phyloP scores from a whole-genome alignment of 2,888 invertebrate genomes.

The Eristalis arbustorum region DNA sequence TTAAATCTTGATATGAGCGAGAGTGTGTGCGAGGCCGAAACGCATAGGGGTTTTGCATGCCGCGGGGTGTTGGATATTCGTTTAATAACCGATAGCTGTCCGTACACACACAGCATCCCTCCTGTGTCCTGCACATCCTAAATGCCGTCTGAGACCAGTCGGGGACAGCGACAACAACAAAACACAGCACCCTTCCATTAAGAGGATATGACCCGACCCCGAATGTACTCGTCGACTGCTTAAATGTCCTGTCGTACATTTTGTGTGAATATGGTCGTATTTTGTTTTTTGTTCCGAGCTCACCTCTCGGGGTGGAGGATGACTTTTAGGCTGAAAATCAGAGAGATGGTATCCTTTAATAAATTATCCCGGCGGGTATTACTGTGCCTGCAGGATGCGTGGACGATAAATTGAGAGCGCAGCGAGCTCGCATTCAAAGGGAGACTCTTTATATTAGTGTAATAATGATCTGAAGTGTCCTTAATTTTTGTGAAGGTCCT shows the following conservation, averaged over 20 bases:
- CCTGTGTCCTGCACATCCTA: constrained; percentile 9
- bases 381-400: constrained; percentile 23
- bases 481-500: constrained; percentile 40
- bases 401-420: constrained; percentile 40
- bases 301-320: constrained; percentile 1
- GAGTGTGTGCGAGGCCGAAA: neutral
- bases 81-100: constrained; percentile 57
- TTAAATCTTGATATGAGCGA: constrained; percentile 64
- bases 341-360: constrained; percentile 64
- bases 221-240: constrained; percentile 11
- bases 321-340: constrained; percentile 42
- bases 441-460: constrained; percentile 39
- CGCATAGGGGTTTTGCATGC: constrained; percentile 50
- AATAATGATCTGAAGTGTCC: constrained; percentile 55
- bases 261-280: neutral
- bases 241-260: constrained; percentile 48
- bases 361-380: constrained; percentile 54
- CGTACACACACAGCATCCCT: neutral
- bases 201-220: neutral
- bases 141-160: constrained; percentile 28
- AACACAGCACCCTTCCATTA: constrained; percentile 24
- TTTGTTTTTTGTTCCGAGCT: neutral
- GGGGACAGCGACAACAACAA: neutral
- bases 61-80: constrained; percentile 61
- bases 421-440: constrained; percentile 20